A percentile compares a stretch with the other conserved stretches of the same genome.
Conservation (phyloP, 2,888 invertebrate species). For the Dorcus hopei region DNA sequence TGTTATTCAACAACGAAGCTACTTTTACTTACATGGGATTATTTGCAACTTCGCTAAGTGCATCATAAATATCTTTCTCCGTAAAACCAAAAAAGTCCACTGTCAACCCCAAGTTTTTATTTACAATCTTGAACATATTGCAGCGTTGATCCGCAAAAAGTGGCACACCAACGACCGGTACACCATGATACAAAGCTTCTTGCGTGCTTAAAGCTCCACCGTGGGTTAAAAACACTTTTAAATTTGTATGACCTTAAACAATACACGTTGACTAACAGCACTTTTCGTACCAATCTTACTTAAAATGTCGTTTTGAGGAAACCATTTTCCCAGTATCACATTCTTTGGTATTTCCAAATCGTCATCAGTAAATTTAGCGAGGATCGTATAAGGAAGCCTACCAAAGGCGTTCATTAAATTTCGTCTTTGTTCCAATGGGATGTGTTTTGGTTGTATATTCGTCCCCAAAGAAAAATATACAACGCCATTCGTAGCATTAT, state of each 20-base stretch:
- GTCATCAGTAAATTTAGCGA: constrained; percentile 42
- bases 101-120: constrained; percentile 28
- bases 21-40: constrained; percentile 27
- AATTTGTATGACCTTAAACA: constrained; percentile 35
- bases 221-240: constrained; percentile 29
- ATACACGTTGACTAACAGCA: background rate
- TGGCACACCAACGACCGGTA: constrained; percentile 36
- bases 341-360: constrained; percentile 37
- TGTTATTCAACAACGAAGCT: no score
- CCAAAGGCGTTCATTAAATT: constrained; percentile 37
- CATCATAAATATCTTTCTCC: constrained; percentile 20
- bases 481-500: constrained; percentile 36
- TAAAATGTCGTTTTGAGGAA: constrained; percentile 45
- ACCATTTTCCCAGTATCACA: constrained; percentile 40
- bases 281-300: constrained; percentile 23
- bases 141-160: constrained; percentile 37
- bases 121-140: constrained; percentile 34
- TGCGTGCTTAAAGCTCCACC: constrained; percentile 35
- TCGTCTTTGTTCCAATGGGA: constrained; percentile 28
- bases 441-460: constrained; percentile 30
- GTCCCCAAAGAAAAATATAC: constrained; percentile 45
- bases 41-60: constrained; percentile 28
- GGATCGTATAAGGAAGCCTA: constrained; percentile 37
- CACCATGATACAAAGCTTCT: constrained; percentile 30
- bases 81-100: constrained; percentile 26